Percentiles rank a stretch among this genome's conserved stretches.
Conservation (phyloP, 2,888 invertebrate genomes). For the Macrophya annulata region DNA sequence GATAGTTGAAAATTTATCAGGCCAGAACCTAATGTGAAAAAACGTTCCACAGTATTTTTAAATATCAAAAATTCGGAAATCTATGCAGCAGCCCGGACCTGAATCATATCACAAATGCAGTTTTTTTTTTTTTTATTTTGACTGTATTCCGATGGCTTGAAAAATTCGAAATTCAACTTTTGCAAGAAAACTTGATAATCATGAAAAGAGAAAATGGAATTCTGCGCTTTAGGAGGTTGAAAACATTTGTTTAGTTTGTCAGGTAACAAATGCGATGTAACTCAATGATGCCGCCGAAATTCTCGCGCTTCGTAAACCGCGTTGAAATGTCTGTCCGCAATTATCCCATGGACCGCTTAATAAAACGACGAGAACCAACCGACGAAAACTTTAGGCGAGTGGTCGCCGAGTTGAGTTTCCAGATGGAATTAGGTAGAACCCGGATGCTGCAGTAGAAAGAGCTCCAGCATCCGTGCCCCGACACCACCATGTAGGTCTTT, state of each 20-base stretch:
- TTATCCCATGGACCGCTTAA: constrained; percentile 47
- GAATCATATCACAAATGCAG: too few relatives aligned
- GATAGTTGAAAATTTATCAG: too few relatives aligned
- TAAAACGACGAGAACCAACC: constrained; percentile 8
- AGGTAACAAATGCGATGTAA: background rate
- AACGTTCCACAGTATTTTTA: too few relatives aligned
- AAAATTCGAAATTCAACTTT: too few relatives aligned
- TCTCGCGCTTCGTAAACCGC: constrained; percentile 12
- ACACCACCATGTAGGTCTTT: constrained; percentile 26
- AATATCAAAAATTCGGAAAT: too few relatives aligned
- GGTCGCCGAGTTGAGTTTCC: constrained; percentile 23
- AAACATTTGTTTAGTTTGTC: background rate
- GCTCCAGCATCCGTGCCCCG: background rate
- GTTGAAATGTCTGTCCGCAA: constrained; percentile 2
- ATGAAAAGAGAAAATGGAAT: background rate
- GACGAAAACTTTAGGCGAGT: constrained; percentile 18
- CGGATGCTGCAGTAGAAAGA: constrained; percentile 18
- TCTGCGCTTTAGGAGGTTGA: background rate
- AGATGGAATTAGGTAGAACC: background rate
- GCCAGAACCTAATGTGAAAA: too few relatives aligned
- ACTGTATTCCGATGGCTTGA: too few relatives aligned
- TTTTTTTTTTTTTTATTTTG: too few relatives aligned
- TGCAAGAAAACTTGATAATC: too few relatives aligned
- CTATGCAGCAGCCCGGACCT: too few relatives aligned
- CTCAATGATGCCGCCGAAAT: constrained; percentile 6